These are phyloP conservation scores for Agrochola litura DNA, from an alignment of 2,888 invertebrate genomes.

Conservation along the genomic window DNA sequence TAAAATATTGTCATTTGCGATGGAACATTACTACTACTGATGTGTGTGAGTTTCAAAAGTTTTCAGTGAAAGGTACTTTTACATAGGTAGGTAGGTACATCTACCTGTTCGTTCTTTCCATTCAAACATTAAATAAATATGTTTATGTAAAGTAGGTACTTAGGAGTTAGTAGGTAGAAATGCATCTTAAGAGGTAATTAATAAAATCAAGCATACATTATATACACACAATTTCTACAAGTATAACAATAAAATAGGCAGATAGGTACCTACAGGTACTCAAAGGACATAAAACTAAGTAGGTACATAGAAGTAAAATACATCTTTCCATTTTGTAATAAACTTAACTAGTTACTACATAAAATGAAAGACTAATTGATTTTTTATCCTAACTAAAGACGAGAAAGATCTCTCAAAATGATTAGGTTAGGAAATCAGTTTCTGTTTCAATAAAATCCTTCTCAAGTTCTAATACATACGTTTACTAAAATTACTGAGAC, in stretches of 20 bases:
- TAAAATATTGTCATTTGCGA: slow-evolving; percentile 82
- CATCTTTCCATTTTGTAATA: not conserved
- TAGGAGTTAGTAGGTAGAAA: slow-evolving; percentile 24
- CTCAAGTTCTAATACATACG: slow-evolving; percentile 6
- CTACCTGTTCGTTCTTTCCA: not conserved
- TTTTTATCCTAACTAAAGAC: slow-evolving; percentile 4
- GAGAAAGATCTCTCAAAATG: not conserved
- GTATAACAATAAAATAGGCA: slow-evolving; percentile 30
- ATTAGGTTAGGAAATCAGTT: not conserved
- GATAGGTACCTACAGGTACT: not conserved
- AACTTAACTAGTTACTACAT: slow-evolving; percentile 7
- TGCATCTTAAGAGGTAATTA: slow-evolving; percentile 11
- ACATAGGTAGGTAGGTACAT: slow-evolving; percentile 1
- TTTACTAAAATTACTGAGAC: not conserved
- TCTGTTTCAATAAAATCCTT: slow-evolving; percentile 45
- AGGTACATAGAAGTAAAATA: slow-evolving; percentile 9
- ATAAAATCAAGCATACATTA: slow-evolving; percentile 16
- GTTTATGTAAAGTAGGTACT: slow-evolving; percentile 8
- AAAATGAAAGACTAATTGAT: slow-evolving; percentile 39
- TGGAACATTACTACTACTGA: slow-evolving; percentile 66
- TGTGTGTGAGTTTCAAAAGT: slow-evolving; percentile 42
- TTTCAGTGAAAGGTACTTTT: slow-evolving; percentile 16
- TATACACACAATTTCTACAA: not conserved
- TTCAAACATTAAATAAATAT: slow-evolving; percentile 26
- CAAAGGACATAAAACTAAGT: not conserved